Evolutionary conservation across 1,140 invertebrate species (phyloP), one percentile per base, ranked within the genome.

Genomic region (Aphidius gifuensis): DNA sequence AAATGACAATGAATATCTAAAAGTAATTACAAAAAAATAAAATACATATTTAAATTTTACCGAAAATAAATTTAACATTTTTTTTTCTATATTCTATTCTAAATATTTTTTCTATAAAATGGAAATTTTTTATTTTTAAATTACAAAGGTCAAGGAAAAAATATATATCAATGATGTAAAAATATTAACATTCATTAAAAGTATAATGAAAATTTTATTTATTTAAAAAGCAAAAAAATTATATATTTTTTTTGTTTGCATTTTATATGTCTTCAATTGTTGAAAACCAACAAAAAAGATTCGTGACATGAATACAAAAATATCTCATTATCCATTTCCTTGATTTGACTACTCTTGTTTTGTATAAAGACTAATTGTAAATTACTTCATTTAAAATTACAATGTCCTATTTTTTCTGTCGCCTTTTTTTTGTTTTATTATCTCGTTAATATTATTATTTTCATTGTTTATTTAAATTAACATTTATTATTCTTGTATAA

Each of bases 221-320:
- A 16, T 16, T 16, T 16, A 16, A 16, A 16, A 16, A 16, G 23
- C 0, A 32, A 32, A 32, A 32, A 32, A 32, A 32, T 32, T 32
- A 32, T 32, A 32, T 32, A 32, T 32, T 32, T 32, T 32, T 32
- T 32, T 3, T 32, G 23, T 42, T 55, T 55, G 40, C 6, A 55
- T 55, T 55, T 38, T 55, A 55, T 38, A 38, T 39, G 2, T 32
- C 23, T 9, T 38, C 32, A 9, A 6, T 55, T 55, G 53, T 55
- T 16, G 16, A 16, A 16, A 16, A 16, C 16, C 16, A 53, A 53
- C 50, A 38, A 53, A 38, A 11, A 38, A 55, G 5, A 42, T 9
- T 40, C 53, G 53, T 55, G 53, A 55, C 53, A 16, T 38, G 53
- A 55, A 55, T 55, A 55, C 39, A 40, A 38, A 55, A 55, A 42